Evolutionary conservation across 2,888 invertebrate genomes (phyloP).

Genomic region (Portevinia maculata): DNA sequence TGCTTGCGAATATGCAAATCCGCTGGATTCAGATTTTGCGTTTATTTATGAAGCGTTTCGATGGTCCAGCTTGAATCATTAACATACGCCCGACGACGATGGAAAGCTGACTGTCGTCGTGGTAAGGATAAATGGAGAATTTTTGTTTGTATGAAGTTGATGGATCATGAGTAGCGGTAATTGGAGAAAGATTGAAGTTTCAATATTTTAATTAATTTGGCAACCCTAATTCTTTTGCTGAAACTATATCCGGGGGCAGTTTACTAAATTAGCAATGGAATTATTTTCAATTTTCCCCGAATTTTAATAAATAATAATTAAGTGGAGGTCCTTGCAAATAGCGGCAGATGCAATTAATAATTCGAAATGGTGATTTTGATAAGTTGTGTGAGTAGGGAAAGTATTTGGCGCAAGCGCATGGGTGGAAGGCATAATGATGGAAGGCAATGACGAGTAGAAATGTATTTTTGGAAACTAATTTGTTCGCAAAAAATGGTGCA

Average conservation of each 20-base stretch:
- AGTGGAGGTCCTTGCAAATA: background rate
- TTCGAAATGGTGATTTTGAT: background rate
- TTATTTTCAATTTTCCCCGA: background rate
- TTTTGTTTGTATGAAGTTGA: slow-evolving; percentile 20
- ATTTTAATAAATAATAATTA: background rate
- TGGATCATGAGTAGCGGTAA: slow-evolving; percentile 48
- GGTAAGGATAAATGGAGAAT: slow-evolving; percentile 24
- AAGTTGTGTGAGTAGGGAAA: too few species aligned
- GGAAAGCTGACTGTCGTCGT: slow-evolving; percentile 32
- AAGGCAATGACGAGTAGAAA: too few species aligned
- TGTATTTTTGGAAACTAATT: too few species aligned
- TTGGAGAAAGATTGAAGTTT: slow-evolving; percentile 47
- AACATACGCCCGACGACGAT: slow-evolving; percentile 16
- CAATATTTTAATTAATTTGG: slow-evolving; percentile 56
- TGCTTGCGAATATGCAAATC: slow-evolving; percentile 45
- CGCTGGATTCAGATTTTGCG: slow-evolving; percentile 3
- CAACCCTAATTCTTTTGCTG: slow-evolving; percentile 2
- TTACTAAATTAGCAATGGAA: background rate
- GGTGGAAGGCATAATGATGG: too few species aligned
- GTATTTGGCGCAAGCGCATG: too few species aligned
- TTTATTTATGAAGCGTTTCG: slow-evolving; percentile 41
- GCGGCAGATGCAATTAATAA: background rate
- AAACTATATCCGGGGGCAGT: background rate
- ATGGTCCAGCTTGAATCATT: slow-evolving; percentile 30
- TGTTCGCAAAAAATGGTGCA: too few species aligned